Percentiles rank a stretch among this genome's conserved stretches.
These are phyloP conservation scores for Emydura subglobosa DNA, from an alignment of 2,113 vertebrate genomes.

Conservation along the genomic window DNA sequence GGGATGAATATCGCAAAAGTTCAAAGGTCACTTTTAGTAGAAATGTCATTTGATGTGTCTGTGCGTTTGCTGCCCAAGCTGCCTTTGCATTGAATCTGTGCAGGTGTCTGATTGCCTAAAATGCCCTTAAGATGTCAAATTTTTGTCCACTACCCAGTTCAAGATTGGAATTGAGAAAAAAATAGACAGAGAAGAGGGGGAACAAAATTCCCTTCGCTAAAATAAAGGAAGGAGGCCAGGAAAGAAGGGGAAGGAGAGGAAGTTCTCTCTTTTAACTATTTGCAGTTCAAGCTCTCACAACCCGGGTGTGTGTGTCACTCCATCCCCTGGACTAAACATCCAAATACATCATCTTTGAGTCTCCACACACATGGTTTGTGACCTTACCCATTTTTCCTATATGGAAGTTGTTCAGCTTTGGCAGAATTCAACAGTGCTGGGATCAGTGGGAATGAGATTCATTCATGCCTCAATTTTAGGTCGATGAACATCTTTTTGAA, in stretches of 20 bases:
- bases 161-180: neutral
- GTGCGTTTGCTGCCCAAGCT: constrained; percentile 20
- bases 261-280: neutral
- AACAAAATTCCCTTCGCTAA: neutral
- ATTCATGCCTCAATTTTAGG: accelerated
- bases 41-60: neutral
- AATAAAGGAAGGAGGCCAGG: constrained; percentile 14
- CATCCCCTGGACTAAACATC: neutral
- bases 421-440: neutral
- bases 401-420: neutral
- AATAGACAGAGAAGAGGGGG: neutral
- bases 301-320: neutral
- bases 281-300: neutral
- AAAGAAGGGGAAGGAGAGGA: neutral
- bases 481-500: neutral
- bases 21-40: constrained; percentile 73
- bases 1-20: constrained; percentile 55
- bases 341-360: neutral
- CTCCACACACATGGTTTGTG: neutral
- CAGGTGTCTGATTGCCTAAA: constrained; percentile 47
- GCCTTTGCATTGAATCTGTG: constrained; percentile 12
- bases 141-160: neutral
- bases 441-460: accelerated
- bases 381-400: accelerated
- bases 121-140: neutral